Evolutionary conservation across 1,140 invertebrate genomes (phyloP).

Genomic region (Ylistrum balloti): DNA sequence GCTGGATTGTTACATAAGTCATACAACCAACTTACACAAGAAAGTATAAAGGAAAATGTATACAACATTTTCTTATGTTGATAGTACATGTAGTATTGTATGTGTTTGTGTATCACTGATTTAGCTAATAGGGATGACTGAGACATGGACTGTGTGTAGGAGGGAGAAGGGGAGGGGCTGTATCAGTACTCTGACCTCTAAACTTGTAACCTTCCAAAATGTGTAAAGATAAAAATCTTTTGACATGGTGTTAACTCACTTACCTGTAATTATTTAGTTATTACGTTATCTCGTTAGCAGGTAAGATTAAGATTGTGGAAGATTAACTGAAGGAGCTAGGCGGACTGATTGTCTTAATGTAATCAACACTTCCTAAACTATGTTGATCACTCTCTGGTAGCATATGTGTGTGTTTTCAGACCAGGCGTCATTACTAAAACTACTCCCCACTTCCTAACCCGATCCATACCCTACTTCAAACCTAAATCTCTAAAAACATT

Average conservation of each 20-base stretch:
- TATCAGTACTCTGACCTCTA: background rate
- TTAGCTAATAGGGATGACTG: background rate
- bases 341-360: background rate
- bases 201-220: background rate
- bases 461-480: too few relatives aligned
- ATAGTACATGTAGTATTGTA: too few relatives aligned
- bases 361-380: background rate
- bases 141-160: background rate
- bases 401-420: background rate
- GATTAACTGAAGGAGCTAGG: background rate
- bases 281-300: background rate
- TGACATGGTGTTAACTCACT: background rate
- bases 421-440: background rate
- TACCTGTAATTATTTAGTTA: background rate
- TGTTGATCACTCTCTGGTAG: background rate
- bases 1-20: too few relatives aligned
- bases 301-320: background rate
- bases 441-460: too few relatives aligned
- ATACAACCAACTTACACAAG: too few relatives aligned
- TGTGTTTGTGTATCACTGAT: too few relatives aligned
- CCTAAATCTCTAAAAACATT: background rate
- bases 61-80: too few relatives aligned
- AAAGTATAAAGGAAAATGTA: too few relatives aligned
- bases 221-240: background rate
- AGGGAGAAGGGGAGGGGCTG: background rate